These are phyloP conservation scores for Phoebastria nigripes DNA, from an alignment of 2,797 vertebrate genomes.

Conservation along the genomic window DNA sequence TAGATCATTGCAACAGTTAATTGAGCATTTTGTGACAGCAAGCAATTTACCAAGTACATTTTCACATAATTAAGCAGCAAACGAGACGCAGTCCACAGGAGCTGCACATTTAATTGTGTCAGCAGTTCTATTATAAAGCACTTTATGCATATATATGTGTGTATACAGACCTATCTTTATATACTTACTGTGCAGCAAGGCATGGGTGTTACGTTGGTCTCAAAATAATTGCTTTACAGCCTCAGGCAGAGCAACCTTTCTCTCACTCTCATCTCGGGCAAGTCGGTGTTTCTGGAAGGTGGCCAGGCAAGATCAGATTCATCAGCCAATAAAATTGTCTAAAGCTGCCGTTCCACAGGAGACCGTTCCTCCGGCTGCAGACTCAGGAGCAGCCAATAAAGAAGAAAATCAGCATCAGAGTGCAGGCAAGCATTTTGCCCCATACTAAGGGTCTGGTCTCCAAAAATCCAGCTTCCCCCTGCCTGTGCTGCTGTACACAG, in stretches of 20 bases:
- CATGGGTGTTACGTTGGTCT: constrained; percentile 39
- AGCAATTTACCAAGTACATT: constrained; percentile 31
- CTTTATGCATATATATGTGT: neutral
- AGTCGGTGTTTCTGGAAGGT: constrained; percentile 62
- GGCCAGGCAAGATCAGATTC: constrained; percentile 67
- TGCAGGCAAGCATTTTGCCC: neutral
- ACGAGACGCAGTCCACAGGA: neutral
- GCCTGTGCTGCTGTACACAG: neutral
- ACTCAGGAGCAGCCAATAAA: constrained; percentile 58
- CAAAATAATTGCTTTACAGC: constrained; percentile 27
- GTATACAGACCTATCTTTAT: neutral
- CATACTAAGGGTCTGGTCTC: neutral
- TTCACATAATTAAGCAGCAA: constrained; percentile 45
- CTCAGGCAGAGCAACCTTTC: constrained; percentile 55
- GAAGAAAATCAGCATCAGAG: constrained; percentile 30
- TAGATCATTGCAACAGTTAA: constrained; percentile 39
- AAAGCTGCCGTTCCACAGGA: constrained; percentile 66
- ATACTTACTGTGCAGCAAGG: constrained; percentile 78
- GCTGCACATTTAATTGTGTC: constrained; percentile 30
- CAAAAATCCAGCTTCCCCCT: neutral
- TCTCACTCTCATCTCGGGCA: constrained; percentile 57
- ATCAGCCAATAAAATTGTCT: constrained; percentile 71
- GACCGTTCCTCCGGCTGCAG: constrained; percentile 42
- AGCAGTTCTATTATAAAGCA: neutral
- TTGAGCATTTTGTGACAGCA: constrained; percentile 30